A percentile compares a stretch with the other conserved stretches of the same genome.
phyloP scores from a whole-genome alignment of 1,140 invertebrate species.

The Drosophila suzukii region DNA sequence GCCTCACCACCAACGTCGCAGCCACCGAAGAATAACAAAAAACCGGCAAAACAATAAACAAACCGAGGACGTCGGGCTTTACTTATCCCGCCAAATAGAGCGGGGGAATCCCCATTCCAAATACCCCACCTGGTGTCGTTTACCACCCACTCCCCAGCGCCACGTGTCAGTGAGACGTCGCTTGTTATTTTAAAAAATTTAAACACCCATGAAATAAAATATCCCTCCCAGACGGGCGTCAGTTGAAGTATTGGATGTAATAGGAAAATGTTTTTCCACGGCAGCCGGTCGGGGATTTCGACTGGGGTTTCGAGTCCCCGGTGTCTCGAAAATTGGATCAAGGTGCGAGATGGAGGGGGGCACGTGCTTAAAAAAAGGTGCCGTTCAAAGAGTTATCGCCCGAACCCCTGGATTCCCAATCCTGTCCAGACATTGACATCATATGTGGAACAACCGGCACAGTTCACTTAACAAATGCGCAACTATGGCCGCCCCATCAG shows the following conservation, averaged over 20 bases:
- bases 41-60: slow-evolving; percentile 47
- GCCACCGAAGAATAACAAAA: slow-evolving; percentile 28
- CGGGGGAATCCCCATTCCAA: slow-evolving; percentile 27
- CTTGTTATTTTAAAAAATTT: slow-evolving; percentile 81
- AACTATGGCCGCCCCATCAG: slow-evolving; percentile 14
- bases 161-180: slow-evolving; percentile 74
- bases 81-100: slow-evolving; percentile 14
- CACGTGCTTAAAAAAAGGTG: slow-evolving; percentile 48
- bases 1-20: slow-evolving; percentile 12
- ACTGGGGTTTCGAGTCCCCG: slow-evolving; percentile 18
- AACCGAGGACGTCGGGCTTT: slow-evolving; percentile 14
- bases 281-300: slow-evolving; percentile 52
- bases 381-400: slow-evolving; percentile 64
- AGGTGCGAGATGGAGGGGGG: slow-evolving; percentile 31
- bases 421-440: slow-evolving; percentile 44
- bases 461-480: slow-evolving; percentile 73
- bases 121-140: slow-evolving; percentile 53
- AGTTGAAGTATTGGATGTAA: slow-evolving; percentile 73
- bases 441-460: slow-evolving; percentile 62
- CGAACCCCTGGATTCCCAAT: slow-evolving; percentile 58
- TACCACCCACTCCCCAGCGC: slow-evolving; percentile 62
- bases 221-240: slow-evolving; percentile 34
- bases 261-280: slow-evolving; percentile 80
- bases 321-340: slow-evolving; percentile 74
- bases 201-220: slow-evolving; percentile 83